A percentile compares a stretch with the other conserved stretches of the same genome.
Evolutionary conservation across 2,888 invertebrate species (phyloP).

Genomic region (Agriopis aurantiaria): DNA sequence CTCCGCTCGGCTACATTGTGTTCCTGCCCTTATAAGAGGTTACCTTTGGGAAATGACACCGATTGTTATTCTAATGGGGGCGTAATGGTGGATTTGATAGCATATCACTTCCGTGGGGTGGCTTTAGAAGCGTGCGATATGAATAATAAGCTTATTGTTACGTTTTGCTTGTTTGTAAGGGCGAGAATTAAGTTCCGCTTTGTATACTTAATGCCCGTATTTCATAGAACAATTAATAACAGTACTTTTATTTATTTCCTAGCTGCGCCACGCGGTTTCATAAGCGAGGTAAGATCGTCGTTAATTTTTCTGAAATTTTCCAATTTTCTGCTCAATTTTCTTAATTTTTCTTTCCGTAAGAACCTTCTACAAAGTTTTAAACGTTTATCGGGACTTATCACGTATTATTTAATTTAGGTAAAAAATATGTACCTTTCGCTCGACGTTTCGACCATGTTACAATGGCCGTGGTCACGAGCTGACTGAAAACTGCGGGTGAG

Average conservation of each 20-base stretch:
- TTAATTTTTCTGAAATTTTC: no score
- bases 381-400: no score
- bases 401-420: no score
- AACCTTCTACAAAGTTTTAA: no score
- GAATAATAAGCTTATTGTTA: constrained; percentile 14
- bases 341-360: no score
- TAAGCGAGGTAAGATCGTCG: no score
- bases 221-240: background rate
- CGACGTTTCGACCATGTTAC: no score
- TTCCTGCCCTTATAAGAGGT: constrained; percentile 1
- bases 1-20: background rate
- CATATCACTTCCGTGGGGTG: constrained; percentile 13
- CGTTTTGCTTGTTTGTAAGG: constrained; percentile 6
- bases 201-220: background rate
- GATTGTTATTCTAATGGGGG: constrained; percentile 12
- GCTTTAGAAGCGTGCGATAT: constrained; percentile 7
- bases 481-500: no score
- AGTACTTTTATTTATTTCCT: background rate
- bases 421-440: no score
- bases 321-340: no score
- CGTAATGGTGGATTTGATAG: constrained; percentile 15
- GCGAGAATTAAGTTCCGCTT: background rate
- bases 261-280: no score
- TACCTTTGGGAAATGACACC: constrained; percentile 15
- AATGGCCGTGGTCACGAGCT: no score